Base-by-base conservation (phyloP, 2,888 invertebrate species). In the Muscina levida region DNA sequence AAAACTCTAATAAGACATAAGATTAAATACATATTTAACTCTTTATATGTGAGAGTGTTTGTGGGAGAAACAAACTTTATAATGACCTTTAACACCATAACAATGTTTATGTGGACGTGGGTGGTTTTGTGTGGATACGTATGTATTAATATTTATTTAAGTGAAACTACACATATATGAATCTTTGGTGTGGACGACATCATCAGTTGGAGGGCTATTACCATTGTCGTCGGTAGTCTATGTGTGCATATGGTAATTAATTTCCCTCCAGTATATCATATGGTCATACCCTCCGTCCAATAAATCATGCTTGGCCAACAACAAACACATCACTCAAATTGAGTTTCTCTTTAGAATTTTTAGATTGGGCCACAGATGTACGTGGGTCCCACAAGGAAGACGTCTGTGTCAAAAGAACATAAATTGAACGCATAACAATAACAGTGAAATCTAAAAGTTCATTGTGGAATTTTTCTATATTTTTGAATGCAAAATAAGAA, bases 231-330 rank as follows among this genome's bases (percentile, higher is more conserved):
- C n/a, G 31, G 3, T 8, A 31, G 31, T 31, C 31, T 3, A 5
- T 72, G 26, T 70, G 44, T 44, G 70, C 65, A 73, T 65, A 70
- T 70, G 48, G 66, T 73, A 80, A 67, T 66, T 73, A 73, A 80
- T 80, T 57, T 77, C 17, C 15, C 77, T 65, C 59, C 71, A 80
- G 51, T 46, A 73, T 37, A 8, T 39, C 59, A 59, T 39, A 19
- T 3, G 8, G 4, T 5, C 31, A 3, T n/a, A n/a, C n/a, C n/a
- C 31, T 31, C 31, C 8, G 24, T 19, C 59, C 59, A 8, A 59
- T 39, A 39, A 59, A 31, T 31, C 31, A 31, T 5, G 31, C 31
- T 5, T 31, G 8, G 19, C 37, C 31, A 59, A 59, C 59, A 59
- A 59, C 59, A 59, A 19, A 39, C 59, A 59, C 59, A 59, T 59